Percentiles rank a stretch among this genome's conserved stretches.
These are phyloP conservation scores for Tetragonula carbonaria DNA, from an alignment of 2,888 invertebrate genomes.

Conservation along the genomic window DNA sequence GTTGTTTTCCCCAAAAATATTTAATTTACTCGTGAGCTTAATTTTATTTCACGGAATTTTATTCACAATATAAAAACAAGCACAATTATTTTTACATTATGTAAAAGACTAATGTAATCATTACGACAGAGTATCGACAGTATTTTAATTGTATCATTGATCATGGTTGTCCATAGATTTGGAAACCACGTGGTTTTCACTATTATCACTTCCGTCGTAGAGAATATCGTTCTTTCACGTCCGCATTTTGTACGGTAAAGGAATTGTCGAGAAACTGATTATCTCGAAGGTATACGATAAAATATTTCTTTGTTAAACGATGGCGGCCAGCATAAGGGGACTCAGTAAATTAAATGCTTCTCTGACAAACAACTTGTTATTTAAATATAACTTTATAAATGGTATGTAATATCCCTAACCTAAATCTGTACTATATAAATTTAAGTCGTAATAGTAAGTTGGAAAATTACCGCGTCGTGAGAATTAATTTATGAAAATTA, in stretches of 20 bases:
- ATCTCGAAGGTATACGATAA: background rate
- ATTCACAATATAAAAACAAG: background rate
- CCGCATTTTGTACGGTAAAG: too few species aligned
- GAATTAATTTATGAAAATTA: too few species aligned
- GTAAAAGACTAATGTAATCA: background rate
- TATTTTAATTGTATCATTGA: background rate
- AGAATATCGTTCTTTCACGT: background rate
- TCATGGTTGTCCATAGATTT: background rate
- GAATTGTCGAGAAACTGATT: too few species aligned
- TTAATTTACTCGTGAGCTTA: background rate
- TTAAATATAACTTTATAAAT: slow-evolving; percentile 59
- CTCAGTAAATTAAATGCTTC: slow-evolving; percentile 64
- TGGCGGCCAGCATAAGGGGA: slow-evolving; percentile 71
- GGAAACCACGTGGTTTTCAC: background rate
- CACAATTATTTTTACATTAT: background rate
- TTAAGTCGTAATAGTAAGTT: background rate
- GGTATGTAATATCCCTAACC: slow-evolving; percentile 73
- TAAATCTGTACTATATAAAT: background rate
- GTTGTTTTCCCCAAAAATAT: background rate
- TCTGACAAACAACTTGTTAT: slow-evolving; percentile 59
- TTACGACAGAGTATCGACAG: background rate
- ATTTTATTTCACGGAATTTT: background rate
- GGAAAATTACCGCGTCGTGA: too few species aligned
- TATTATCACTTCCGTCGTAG: background rate
- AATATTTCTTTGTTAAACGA: slow-evolving; percentile 21